Base-by-base conservation (phyloP, 2,797 vertebrate genomes). In the Onychomys arenicola region DNA sequence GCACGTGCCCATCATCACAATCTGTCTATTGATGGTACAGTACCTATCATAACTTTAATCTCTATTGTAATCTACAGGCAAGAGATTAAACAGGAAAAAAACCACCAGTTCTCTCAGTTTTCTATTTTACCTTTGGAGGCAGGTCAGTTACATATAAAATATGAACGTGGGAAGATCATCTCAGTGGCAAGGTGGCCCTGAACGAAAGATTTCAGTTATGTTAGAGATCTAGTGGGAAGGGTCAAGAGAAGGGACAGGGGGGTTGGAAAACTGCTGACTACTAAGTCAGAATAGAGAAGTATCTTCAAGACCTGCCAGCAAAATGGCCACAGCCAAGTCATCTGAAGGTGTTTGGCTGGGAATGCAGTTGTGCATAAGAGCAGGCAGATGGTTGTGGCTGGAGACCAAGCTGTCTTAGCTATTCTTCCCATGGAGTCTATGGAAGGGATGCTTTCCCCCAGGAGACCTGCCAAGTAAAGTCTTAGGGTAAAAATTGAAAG, bases 211-310 rank as follows among this genome's bases (percentile, higher is more conserved):
- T 57, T 69, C 61, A 80, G 43, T 83, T 90, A 59, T 90, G 87
- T 94, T 83, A 91, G 73, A 69, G 34, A 19, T 14, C 75, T 69
- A 10, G 11, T 67, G 21, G 61, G 82, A 43, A 40, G 2, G 9
- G 17, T 10, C 13, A 1, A 13, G 59, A 46, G 34, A 83, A 92
- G 37, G 34, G 46, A 85, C 73, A 69, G 17, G 9, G 6, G 25
- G 34, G 67, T 25, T 83, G 83, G 75, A 93, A 95, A 97, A 91
- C 16, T 87, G 91, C 95, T 89, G 40, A 75, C 49, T 19, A 34
- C 2, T 59, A 32, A 93, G 13, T 91, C 40, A 75, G 46, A 75
- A 23, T 57, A 29, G 34, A 76, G 40, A 80, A 87, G 17, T 14
- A 5, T 63, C 83, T 83, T 69, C 34, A 80, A 40, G 63, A n/a